A percentile compares a stretch with the other conserved stretches of the same genome.
phyloP scores from a whole-genome alignment of 2,113 vertebrate species.

The Pygoscelis adeliae region DNA sequence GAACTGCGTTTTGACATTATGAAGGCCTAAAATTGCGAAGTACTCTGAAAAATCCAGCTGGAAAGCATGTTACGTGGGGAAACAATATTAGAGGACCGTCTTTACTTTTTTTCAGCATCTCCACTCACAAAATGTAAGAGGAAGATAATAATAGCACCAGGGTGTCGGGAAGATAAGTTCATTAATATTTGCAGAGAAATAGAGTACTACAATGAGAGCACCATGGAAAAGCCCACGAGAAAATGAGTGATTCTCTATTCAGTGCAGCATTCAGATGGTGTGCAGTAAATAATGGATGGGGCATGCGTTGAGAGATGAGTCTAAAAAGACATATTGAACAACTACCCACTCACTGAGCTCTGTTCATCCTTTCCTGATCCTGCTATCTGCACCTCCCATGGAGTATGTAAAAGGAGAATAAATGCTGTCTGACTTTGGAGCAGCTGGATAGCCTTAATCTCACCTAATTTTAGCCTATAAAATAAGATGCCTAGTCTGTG shows the following conservation, averaged over 20 bases:
- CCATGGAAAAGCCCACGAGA: constrained; percentile 1
- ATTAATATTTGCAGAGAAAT: constrained; percentile 4
- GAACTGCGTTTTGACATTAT: not conserved
- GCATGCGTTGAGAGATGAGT: not conserved
- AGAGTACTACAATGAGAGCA: not conserved
- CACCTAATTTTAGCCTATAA: constrained; percentile 4
- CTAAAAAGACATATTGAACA: not conserved
- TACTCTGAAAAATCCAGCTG: not conserved
- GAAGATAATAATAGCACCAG: not conserved
- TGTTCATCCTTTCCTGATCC: not conserved
- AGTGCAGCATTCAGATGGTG: not conserved
- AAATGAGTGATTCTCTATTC: constrained; percentile 15
- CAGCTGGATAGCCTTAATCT: constrained; percentile 3
- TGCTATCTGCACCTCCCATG: not conserved
- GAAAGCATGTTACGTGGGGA: not conserved
- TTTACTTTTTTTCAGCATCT: not conserved
- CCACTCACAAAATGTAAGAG: not conserved
- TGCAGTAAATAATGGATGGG: constrained; percentile 41
- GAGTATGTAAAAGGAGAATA: constrained; percentile 6
- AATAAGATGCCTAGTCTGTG: not conserved
- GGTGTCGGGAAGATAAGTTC: not conserved
- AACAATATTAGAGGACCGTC: not conserved
- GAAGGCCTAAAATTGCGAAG: not conserved
- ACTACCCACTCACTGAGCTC: not conserved
- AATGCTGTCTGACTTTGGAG: not conserved